A percentile compares a stretch with the other conserved stretches of the same genome.
Evolutionary conservation across 1,140 invertebrate genomes (phyloP).

Genomic region (Pseudomyrmex sp.): DNA sequence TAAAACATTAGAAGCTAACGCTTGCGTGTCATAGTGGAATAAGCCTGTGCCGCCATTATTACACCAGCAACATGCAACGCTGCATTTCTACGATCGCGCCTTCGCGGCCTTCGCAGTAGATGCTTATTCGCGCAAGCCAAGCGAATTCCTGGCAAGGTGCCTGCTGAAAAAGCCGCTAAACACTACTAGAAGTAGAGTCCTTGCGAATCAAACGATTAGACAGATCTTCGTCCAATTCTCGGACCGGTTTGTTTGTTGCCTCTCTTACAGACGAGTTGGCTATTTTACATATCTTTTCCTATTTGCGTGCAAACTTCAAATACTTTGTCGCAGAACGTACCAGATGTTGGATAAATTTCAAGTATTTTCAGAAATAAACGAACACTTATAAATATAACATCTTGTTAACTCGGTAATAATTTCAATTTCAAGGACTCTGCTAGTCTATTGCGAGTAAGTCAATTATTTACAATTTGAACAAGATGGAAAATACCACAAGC

Average conservation of each 20-base stretch:
- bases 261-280: slow-evolving; percentile 2
- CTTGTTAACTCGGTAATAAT: slow-evolving; percentile 6
- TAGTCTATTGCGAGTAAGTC: not conserved
- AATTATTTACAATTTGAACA: slow-evolving; percentile 20
- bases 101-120: slow-evolving; percentile 49
- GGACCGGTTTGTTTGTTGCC: not conserved
- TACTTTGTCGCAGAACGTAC: not conserved
- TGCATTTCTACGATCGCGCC: slow-evolving; percentile 68
- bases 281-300: slow-evolving; percentile 5
- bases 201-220: slow-evolving; percentile 16
- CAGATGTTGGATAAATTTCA: slow-evolving; percentile 32
- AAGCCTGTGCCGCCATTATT: slow-evolving; percentile 63
- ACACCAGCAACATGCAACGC: slow-evolving; percentile 54
- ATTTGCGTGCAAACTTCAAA: slow-evolving; percentile 22
- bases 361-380: not conserved
- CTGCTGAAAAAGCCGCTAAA: slow-evolving; percentile 50
- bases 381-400: not conserved
- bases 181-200: not conserved
- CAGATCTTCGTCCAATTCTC: not conserved
- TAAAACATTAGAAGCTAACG: slow-evolving; percentile 17
- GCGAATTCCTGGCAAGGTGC: slow-evolving; percentile 70
- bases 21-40: slow-evolving; percentile 52
- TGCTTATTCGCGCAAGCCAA: slow-evolving; percentile 59
- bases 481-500: not conserved
- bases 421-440: not conserved